phyloP scores from a whole-genome alignment of 2,113 vertebrate species.

The Atractosteus spatula region DNA sequence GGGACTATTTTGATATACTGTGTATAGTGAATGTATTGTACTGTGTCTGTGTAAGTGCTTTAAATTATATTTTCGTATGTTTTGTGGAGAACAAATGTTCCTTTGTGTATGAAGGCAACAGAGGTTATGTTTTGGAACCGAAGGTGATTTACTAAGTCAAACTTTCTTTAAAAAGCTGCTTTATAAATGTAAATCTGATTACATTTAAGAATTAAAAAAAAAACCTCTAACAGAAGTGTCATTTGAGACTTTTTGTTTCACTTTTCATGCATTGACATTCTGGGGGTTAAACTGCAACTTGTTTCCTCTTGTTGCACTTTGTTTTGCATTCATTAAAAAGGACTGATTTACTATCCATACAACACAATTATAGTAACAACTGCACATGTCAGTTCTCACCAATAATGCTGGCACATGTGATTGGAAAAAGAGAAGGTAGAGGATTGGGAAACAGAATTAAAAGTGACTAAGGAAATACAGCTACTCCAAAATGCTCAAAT shows the following conservation, averaged over 20 bases:
- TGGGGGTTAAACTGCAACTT: no score
- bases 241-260: slow-evolving; percentile 13
- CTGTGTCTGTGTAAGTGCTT: slow-evolving; percentile 93
- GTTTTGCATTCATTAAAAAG: no score
- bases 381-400: no score
- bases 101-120: slow-evolving; percentile 78
- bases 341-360: no score
- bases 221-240: slow-evolving; percentile 63
- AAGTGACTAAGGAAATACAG: no score
- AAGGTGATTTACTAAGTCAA: slow-evolving; percentile 77
- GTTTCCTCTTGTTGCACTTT: no score
- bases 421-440: no score
- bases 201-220: slow-evolving; percentile 79
- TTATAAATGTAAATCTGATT: slow-evolving; percentile 88
- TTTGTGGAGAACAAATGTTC: slow-evolving; percentile 78
- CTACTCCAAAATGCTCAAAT: no score
- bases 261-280: background rate
- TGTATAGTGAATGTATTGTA: slow-evolving; percentile 97
- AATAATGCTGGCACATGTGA: no score
- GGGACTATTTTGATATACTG: slow-evolving; percentile 89
- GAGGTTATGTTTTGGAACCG: slow-evolving; percentile 77
- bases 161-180: slow-evolving; percentile 90
- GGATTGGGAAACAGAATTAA: no score
- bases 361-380: no score
- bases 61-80: slow-evolving; percentile 99